Percentiles rank a stretch among this genome's conserved stretches.
Conservation (phyloP, 1,140 invertebrate genomes). For the Gryon sp. region DNA sequence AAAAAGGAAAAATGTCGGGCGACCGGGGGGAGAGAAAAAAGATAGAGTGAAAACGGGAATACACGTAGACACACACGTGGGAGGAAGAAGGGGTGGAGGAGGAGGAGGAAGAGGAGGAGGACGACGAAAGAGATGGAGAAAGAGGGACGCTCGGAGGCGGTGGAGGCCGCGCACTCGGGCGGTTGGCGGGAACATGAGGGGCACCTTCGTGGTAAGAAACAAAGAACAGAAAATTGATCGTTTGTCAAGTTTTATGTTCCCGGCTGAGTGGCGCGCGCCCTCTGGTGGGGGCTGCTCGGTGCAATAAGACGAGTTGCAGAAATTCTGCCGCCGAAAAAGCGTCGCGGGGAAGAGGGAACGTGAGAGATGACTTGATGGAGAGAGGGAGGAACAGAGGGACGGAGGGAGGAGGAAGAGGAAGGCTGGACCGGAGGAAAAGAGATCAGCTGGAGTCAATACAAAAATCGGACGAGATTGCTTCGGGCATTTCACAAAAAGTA, state of each 20-base stretch:
- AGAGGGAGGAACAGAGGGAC: slow-evolving; percentile 6
- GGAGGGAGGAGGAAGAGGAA: slow-evolving; percentile 1
- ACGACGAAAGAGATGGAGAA: slow-evolving; percentile 8
- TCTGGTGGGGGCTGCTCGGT: slow-evolving; percentile 24
- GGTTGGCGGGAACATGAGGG: slow-evolving; percentile 55
- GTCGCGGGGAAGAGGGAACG: no score
- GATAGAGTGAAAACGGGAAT: slow-evolving; percentile 25
- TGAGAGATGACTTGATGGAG: no score
- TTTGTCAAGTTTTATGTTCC: slow-evolving; percentile 78
- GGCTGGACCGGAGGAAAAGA: slow-evolving; percentile 33
- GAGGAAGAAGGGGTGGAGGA: slow-evolving; percentile 6
- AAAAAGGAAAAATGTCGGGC: slow-evolving; percentile 18
- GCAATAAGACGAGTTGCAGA: slow-evolving; percentile 69
- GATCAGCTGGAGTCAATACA: slow-evolving; percentile 61
- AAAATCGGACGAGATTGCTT: slow-evolving; percentile 68
- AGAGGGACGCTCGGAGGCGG: slow-evolving; percentile 1
- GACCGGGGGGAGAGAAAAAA: slow-evolving; percentile 37
- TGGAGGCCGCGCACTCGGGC: slow-evolving; percentile 5
- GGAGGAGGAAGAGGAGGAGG: slow-evolving; percentile 17
- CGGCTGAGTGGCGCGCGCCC: slow-evolving; percentile 55
- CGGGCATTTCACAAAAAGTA: slow-evolving; percentile 43
- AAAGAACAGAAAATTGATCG: slow-evolving; percentile 78
- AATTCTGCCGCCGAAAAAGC: slow-evolving; percentile 65
- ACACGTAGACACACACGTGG: slow-evolving; percentile 21
- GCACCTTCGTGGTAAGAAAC: slow-evolving; percentile 73